Conservation (phyloP, 2,888 invertebrate species). For the Papilio protenor region DNA sequence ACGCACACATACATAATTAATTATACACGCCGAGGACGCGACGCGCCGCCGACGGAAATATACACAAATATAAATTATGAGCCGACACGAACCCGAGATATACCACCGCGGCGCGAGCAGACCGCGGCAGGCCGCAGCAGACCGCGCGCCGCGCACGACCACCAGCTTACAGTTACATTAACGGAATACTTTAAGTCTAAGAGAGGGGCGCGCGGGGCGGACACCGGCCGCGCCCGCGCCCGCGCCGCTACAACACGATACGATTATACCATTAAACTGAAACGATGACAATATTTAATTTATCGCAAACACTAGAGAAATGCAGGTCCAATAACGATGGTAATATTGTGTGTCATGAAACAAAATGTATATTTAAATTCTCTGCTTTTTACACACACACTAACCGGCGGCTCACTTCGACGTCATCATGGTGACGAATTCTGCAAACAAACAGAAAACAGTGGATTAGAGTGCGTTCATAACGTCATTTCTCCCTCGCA, state of each 20-base stretch:
- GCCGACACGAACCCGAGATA: conserved; percentile 68
- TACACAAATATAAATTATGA: conserved; percentile 73
- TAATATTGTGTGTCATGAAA: conserved; percentile 86
- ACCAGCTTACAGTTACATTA: conserved; percentile 80
- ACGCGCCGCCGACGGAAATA: conserved; percentile 53
- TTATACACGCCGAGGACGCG: conserved; percentile 30
- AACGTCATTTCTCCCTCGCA: conserved; percentile 53
- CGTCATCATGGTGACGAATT: conserved; percentile 99
- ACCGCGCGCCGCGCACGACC: conserved; percentile 80
- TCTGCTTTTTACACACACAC: conserved; percentile 85
- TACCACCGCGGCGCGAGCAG: conserved; percentile 72
- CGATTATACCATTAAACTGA: conserved; percentile 76
- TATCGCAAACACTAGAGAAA: conserved; percentile 86
- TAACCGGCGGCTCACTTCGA: conserved; percentile 96
- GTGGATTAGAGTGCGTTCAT: conserved; percentile 51
- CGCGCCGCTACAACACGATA: conserved; percentile 51
- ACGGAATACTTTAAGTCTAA: conserved; percentile 84
- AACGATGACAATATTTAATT: conserved; percentile 83
- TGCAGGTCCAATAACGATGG: conserved; percentile 85
- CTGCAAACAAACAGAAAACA: conserved; percentile 85
- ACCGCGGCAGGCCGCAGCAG: conserved; percentile 67
- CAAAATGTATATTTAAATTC: conserved; percentile 86
- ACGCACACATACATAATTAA: conserved; percentile 47
- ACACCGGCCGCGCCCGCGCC: conserved; percentile 52
- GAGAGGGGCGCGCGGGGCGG: conserved; percentile 68